Evolutionary conservation across 2,797 vertebrate species (phyloP), one percentile per base, ranked within the genome.

Genomic region (Ciconia nigra): DNA sequence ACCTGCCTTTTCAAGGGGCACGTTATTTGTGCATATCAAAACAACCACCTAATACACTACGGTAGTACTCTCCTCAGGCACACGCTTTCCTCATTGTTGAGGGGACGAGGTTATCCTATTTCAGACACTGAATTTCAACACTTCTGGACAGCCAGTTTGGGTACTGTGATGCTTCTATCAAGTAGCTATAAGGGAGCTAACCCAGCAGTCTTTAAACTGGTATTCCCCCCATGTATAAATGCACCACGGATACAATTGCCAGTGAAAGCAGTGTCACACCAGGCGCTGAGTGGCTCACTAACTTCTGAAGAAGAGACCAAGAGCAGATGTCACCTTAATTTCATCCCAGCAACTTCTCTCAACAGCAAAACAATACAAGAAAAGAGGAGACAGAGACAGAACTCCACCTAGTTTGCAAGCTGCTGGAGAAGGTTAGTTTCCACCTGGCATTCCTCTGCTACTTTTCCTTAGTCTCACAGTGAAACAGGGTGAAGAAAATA

Each of bases 161-260:
- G 26, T 35, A 35, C 2, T 2, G 26, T 4, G 11, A 58, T 10
- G 16, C 16, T 59, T 65, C 41, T 37, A 41, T 21, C 33, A 35
- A 71, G 57, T 6, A 58, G n/a, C 13, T 65, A 9, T 17, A 28
- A 72, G 46, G 41, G 7, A 65, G 24, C 5, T 58, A 79, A 54
- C 7, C 31, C 24, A 67, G 39, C n/a, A 76, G 24, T 9, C 37
- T 35, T n/a, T 15, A 42, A 33, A 70, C 24, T 39, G 42, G 47
- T 55, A 54, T 51, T 74, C 33, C 42, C 31, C 6, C 11, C 9
- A 4, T 11, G 42, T 52, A 42, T 10, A 33, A 49, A 57, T 1
- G 11, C 55, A 85, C 24, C 37, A 59, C 0, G 0, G 42, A 46
- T 7, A 19, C 9, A 70, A 18, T 0, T 54, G 29, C 9, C 47